Conservation (phyloP, 2,797 vertebrate genomes). For the Chlorospingus semifuscus region DNA sequence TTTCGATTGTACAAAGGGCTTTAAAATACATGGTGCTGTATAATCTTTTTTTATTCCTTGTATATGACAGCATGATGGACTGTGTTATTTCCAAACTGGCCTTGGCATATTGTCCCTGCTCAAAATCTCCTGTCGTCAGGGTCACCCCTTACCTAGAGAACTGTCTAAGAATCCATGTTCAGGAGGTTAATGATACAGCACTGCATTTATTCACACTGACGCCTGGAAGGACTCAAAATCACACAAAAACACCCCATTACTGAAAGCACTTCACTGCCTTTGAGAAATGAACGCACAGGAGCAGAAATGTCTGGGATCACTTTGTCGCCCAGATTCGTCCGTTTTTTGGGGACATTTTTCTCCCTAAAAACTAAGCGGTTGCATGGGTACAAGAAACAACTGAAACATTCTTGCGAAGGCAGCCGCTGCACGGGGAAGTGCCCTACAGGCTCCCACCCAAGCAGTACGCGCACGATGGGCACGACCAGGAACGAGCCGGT, state of each 20-base stretch:
- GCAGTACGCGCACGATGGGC: accelerated
- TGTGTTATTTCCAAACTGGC: neutral
- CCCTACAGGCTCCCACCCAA: accelerated
- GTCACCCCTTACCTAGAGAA: neutral
- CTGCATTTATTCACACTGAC: neutral
- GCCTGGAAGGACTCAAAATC: neutral
- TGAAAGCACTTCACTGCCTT: neutral
- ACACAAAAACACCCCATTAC: accelerated
- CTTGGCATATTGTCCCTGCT: neutral
- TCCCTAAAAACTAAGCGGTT: neutral
- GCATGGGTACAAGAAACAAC: neutral
- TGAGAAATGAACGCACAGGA: neutral
- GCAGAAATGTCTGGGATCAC: neutral
- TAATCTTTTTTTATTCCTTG: neutral
- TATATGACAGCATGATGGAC: neutral
- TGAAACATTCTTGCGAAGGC: accelerated
- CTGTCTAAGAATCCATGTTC: neutral
- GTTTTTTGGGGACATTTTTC: neutral
- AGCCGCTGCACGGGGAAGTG: accelerated
- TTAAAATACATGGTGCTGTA: neutral
- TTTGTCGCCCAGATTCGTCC: neutral
- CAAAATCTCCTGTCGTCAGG: neutral
- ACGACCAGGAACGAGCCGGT: accelerated
- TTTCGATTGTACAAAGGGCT: neutral
- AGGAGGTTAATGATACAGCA: neutral